Percentiles rank a stretch among this genome's conserved stretches.
Conservation (phyloP, 2,797 vertebrate species). For the Xyrichtys novacula region DNA sequence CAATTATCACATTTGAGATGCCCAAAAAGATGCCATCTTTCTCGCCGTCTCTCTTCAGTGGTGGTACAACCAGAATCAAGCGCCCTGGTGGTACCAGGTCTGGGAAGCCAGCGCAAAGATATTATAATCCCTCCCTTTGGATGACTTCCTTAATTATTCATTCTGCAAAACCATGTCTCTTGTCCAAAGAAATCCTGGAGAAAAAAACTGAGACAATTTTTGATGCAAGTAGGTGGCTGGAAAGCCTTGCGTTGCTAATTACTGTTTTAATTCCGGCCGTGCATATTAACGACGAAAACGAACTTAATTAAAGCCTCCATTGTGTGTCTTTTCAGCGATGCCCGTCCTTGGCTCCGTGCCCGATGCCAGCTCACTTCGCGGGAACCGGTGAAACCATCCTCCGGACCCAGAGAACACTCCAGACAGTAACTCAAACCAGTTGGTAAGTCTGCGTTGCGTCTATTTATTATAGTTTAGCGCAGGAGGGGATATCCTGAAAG, state of each 20-base stretch:
- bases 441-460: constrained; percentile 79
- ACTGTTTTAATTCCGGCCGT: constrained; percentile 77
- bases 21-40: constrained; percentile 94
- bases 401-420: constrained; percentile 86
- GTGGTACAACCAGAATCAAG: constrained; percentile 77
- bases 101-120: constrained; percentile 85
- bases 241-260: constrained; percentile 82
- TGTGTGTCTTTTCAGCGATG: constrained; percentile 82
- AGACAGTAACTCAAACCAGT: constrained; percentile 72
- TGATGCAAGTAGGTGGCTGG: constrained; percentile 69
- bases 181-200: constrained; percentile 82
- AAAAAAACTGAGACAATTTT: constrained; percentile 72
- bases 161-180: constrained; percentile 87
- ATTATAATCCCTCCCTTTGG: constrained; percentile 89
- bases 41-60: constrained; percentile 86
- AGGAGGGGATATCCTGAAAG: constrained; percentile 78
- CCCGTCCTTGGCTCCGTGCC: constrained; percentile 90
- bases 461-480: constrained; percentile 81
- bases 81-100: constrained; percentile 84
- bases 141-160: constrained; percentile 94
- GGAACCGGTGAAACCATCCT: constrained; percentile 85
- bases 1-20: constrained; percentile 74
- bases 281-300: constrained; percentile 76
- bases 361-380: constrained; percentile 90
- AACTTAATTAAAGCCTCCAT: constrained; percentile 87